phyloP scores from a whole-genome alignment of 2,888 invertebrate species.

The Nymphalis polychloros region DNA sequence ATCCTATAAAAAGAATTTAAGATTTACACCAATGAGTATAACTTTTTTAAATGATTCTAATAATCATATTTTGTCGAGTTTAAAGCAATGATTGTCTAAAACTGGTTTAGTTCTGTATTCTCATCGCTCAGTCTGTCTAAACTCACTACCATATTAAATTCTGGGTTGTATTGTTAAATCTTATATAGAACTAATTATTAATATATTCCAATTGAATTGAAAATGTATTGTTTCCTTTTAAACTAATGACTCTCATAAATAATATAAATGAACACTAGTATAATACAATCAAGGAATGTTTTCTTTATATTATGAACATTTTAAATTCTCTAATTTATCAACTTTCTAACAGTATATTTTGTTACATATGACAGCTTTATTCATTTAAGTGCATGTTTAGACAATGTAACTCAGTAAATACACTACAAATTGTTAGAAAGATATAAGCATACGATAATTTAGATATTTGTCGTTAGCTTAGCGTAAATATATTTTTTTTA shows the following conservation, averaged over 20 bases:
- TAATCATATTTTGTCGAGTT: too few species aligned
- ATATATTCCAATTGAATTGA: constrained; percentile 28
- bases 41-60: too few species aligned
- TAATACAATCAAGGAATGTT: neutral
- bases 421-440: neutral
- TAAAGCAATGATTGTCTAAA: neutral
- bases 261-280: neutral
- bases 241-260: constrained; percentile 15
- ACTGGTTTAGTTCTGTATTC: neutral
- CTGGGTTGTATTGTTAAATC: constrained; percentile 23
- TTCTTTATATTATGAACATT: neutral
- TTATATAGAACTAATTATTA: constrained; percentile 28
- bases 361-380: neutral
- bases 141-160: constrained; percentile 11
- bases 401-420: neutral
- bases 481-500: constrained; percentile 1
- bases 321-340: neutral
- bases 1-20: too few species aligned
- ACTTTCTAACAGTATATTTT: neutral
- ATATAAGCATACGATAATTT: neutral
- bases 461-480: neutral
- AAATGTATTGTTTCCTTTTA: constrained; percentile 30
- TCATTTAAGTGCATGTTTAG: neutral
- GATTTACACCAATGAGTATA: too few species aligned
- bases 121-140: neutral